A percentile compares a stretch with the other conserved stretches of the same genome.
Conservation (phyloP, 2,888 invertebrate genomes). For the Bombylius major region DNA sequence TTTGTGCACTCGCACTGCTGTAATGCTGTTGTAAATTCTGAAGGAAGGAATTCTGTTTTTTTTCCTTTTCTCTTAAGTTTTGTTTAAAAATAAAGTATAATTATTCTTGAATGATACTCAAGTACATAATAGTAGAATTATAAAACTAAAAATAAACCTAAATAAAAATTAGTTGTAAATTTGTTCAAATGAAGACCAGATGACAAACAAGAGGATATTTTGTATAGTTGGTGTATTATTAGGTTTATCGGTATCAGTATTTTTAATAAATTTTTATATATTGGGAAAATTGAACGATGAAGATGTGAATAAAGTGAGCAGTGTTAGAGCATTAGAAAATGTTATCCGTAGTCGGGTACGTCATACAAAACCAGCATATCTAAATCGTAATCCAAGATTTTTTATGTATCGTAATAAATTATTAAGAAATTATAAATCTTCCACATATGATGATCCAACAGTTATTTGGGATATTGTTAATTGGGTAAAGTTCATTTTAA, state of each 20-base stretch:
- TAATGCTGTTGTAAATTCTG: no score
- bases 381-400: constrained; percentile 35
- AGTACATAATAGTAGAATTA: no score
- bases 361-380: constrained; percentile 32
- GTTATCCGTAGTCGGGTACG: constrained; percentile 29
- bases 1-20: no score
- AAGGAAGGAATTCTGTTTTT: no score
- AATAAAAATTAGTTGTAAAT: background rate
- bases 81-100: no score
- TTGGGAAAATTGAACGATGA: constrained; percentile 34
- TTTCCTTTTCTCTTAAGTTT: no score
- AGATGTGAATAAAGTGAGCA: constrained; percentile 33
- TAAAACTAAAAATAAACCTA: background rate
- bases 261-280: constrained; percentile 32
- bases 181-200: constrained; percentile 9
- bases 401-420: constrained; percentile 35
- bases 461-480: constrained; percentile 39
- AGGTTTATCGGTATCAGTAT: constrained; percentile 14
- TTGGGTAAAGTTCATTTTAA: constrained; percentile 24
- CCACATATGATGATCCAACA: constrained; percentile 39
- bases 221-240: constrained; percentile 13
- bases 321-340: constrained; percentile 32
- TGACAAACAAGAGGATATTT: constrained; percentile 18
- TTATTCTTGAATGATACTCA: no score
- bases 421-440: constrained; percentile 30